Evolutionary conservation across 1,140 invertebrate genomes (phyloP).

Genomic region (Pogonomyrmex californicus): DNA sequence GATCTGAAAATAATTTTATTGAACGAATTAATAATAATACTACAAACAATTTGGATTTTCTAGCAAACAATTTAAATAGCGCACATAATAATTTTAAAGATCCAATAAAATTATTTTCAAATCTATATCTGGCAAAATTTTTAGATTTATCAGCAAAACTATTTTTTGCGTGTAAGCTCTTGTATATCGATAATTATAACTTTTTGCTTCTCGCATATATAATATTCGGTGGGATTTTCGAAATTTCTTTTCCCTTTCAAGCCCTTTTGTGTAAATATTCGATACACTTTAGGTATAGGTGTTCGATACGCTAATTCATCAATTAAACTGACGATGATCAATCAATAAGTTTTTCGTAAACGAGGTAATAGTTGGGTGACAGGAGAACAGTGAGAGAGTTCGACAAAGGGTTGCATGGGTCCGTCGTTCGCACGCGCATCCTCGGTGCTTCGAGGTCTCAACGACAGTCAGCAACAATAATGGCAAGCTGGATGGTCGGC

Average conservation of each 20-base stretch:
- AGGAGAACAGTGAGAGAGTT: conserved; percentile 15
- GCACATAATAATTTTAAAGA: no score
- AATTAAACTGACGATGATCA: conserved; percentile 56
- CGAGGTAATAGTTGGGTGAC: conserved; percentile 55
- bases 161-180: background rate
- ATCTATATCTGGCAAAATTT: no score
- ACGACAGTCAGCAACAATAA: conserved; percentile 68
- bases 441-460: conserved; percentile 23
- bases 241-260: background rate
- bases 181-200: background rate
- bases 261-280: background rate
- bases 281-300: conserved; percentile 27
- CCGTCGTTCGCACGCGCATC: conserved; percentile 17
- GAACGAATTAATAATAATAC: no score
- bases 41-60: no score
- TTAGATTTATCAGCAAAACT: no score
- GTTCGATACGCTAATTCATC: conserved; percentile 34
- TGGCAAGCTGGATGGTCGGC: conserved; percentile 58
- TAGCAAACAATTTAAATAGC: no score
- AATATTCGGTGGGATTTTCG: background rate
- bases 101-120: no score
- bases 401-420: background rate
- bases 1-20: no score
- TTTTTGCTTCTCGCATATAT: background rate
- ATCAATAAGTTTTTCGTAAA: conserved; percentile 61